phyloP scores from a whole-genome alignment of 1,140 invertebrate genomes.

The Drosophila pallidifrons region DNA sequence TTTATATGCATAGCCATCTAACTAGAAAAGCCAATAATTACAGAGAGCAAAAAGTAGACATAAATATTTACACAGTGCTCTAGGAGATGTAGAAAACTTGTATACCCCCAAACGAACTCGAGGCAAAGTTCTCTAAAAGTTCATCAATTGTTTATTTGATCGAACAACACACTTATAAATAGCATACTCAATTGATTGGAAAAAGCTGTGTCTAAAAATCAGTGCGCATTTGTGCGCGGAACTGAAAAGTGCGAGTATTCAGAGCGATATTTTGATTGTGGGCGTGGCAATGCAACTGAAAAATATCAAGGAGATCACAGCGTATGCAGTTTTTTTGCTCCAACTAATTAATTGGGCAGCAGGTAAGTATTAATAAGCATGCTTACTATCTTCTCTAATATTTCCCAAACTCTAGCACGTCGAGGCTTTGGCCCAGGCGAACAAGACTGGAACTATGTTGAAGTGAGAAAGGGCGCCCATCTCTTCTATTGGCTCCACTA shows the following conservation, averaged over 20 bases:
- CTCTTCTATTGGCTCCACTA: slow-evolving; percentile 95
- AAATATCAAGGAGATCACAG: background rate
- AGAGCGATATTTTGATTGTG: background rate
- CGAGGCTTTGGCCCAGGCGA: slow-evolving; percentile 55
- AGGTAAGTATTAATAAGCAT: too few relatives aligned
- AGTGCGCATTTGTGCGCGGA: slow-evolving; percentile 55
- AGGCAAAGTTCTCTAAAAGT: background rate
- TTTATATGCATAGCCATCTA: too few relatives aligned
- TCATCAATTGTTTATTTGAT: slow-evolving; percentile 48
- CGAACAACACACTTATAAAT: slow-evolving; percentile 56
- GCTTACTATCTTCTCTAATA: too few relatives aligned
- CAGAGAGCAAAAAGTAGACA: too few relatives aligned
- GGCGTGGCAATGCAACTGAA: slow-evolving; percentile 51
- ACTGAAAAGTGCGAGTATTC: slow-evolving; percentile 1
- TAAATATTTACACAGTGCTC: too few relatives aligned
- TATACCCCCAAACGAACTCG: too few relatives aligned
- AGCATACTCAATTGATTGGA: slow-evolving; percentile 37
- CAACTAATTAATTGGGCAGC: slow-evolving; percentile 7
- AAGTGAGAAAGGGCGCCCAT: slow-evolving; percentile 89
- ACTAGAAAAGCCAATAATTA: too few relatives aligned
- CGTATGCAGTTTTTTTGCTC: slow-evolving; percentile 41
- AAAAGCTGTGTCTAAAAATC: slow-evolving; percentile 42
- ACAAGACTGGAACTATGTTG: slow-evolving; percentile 89
- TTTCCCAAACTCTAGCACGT: too few relatives aligned
- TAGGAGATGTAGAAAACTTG: too few relatives aligned